Evolutionary conservation across 1,140 invertebrate genomes (phyloP), one percentile per base, ranked within the genome.

Genomic region (Macrobrachium nipponense): DNA sequence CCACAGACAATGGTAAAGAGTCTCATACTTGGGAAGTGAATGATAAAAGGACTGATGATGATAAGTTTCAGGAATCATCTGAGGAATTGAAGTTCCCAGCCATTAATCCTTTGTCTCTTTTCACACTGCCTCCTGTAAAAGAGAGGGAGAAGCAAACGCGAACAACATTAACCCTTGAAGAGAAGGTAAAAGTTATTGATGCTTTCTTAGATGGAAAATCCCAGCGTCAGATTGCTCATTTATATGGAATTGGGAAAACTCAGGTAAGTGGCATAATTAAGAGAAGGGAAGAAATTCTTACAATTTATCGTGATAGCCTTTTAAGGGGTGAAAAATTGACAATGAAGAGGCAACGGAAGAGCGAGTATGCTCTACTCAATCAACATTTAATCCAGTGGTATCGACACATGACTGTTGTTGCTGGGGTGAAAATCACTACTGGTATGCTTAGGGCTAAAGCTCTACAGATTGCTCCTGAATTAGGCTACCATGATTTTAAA

Each of bases 331-430:
- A 87, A n/a, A 87, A 87, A 60, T 43, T 89, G 4, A 89, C 88
- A 11, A 78, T 75, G 78, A 81, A 84, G 73, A 79, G 86, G 18
- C 70, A 84, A 66, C 78, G 86, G 20, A 81, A 77, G 44, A 87
- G 88, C 60, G 88, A 87, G 68, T 89, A 89, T 66, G 86, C 86
- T 2, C 18, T 80, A n/a, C 80, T 89, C 10, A 89, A 89, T 60
- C 86, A 89, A 68, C 88, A 89, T 68, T 83, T 89, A 14, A 89
- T 89, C 15, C 86, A 89, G 64, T 89, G 88, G 88, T 89, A 89
- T 75, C 72, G 86, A 15, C 86, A 89, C 60, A 87, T 87, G 81
- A 82, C 85, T 17, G 76, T 79, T 8, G 76, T 75, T n/a, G 86
- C 82, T n/a, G 86, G 88, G 8, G 84, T 86, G 10, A 87, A 81